A percentile compares a stretch with the other conserved stretches of the same genome.
These are phyloP conservation scores for Pterophyllum scalare DNA, from an alignment of 2,113 vertebrate species.

Conservation along the genomic window DNA sequence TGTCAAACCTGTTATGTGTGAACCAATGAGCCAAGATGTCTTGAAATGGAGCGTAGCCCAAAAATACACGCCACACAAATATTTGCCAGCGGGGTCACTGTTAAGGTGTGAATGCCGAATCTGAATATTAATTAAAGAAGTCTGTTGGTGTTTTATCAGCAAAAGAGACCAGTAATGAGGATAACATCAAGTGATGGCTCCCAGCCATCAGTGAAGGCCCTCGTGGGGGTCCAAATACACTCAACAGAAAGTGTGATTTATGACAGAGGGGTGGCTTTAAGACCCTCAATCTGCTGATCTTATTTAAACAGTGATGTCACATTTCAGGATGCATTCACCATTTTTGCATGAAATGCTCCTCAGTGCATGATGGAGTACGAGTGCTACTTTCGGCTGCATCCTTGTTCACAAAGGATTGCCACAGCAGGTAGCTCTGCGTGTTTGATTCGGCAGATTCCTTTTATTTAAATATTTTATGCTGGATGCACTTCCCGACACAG, in stretches of 20 bases:
- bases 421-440: neutral
- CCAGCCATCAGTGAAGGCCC: neutral
- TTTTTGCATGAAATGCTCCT: neutral
- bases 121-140: neutral
- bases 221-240: neutral
- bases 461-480: neutral
- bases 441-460: neutral
- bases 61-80: neutral
- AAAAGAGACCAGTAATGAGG: neutral
- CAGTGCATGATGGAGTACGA: neutral
- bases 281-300: neutral
- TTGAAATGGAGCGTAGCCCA: neutral
- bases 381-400: neutral
- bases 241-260: neutral
- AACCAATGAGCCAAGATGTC: neutral
- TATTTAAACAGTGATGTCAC: too few relatives aligned
- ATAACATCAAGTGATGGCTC: neutral
- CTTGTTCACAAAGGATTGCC: neutral
- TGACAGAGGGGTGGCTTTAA: neutral
- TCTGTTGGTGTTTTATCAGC: neutral
- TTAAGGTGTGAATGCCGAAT: neutral
- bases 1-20: neutral
- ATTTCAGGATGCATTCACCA: too few relatives aligned
- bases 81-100: neutral
- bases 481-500: neutral